Percentiles rank a stretch among this genome's conserved stretches.
phyloP scores from a whole-genome alignment of 2,113 vertebrate species.

The Bubo blakistoni region DNA sequence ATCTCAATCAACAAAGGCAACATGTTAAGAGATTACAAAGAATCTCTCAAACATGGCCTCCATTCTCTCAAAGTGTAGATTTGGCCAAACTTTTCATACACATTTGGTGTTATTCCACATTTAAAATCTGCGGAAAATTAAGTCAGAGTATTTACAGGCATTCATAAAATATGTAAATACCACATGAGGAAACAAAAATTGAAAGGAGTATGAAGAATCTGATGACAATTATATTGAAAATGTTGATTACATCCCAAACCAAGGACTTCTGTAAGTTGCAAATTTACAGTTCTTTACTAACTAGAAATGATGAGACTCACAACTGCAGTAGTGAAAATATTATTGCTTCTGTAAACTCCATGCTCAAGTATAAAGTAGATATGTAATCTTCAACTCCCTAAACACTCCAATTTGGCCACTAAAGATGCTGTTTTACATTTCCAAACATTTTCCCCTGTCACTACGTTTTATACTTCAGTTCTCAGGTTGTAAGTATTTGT shows the following conservation, averaged over 20 bases:
- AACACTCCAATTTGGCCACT: conserved; percentile 79
- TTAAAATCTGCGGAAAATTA: neutral
- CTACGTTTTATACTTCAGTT: conserved; percentile 80
- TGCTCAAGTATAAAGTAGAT: conserved; percentile 70
- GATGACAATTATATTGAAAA: conserved; percentile 29
- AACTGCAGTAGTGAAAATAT: conserved; percentile 70
- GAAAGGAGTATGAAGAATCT: neutral
- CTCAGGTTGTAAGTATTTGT: conserved; percentile 83
- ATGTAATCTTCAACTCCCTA: conserved; percentile 76
- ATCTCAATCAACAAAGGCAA: neutral
- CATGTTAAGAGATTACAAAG: neutral
- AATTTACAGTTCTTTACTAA: conserved; percentile 46
- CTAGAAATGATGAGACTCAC: conserved; percentile 64
- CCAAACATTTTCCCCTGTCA: conserved; percentile 78
- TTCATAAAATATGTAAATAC: neutral
- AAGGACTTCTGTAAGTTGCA: neutral
- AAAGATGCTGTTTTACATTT: conserved; percentile 81
- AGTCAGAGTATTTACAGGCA: neutral
- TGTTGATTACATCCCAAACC: neutral
- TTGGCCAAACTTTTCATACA: neutral
- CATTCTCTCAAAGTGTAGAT: neutral
- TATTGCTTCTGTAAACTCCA: conserved; percentile 77
- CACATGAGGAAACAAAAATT: neutral
- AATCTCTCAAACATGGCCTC: neutral
- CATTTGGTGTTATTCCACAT: neutral